phyloP scores from a whole-genome alignment of 2,888 invertebrate species.

The Brenthis hecate region DNA sequence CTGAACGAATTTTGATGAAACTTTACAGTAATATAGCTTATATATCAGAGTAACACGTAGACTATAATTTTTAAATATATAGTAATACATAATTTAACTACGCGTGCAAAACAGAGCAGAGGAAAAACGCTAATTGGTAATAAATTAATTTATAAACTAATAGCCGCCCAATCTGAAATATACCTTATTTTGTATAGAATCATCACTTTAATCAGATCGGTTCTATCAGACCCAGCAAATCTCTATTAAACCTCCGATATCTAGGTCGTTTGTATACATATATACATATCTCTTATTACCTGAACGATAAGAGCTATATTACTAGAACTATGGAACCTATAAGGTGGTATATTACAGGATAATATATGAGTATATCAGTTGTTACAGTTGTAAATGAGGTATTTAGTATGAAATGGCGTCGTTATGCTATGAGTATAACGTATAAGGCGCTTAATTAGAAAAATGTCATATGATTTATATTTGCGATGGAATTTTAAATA shows the following conservation, averaged over 20 bases:
- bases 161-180: background rate
- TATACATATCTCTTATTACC: constrained; percentile 8
- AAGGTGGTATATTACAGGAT: background rate
- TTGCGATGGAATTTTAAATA: no score
- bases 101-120: no score
- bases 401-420: background rate
- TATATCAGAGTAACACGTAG: no score
- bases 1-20: no score
- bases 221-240: constrained; percentile 28
- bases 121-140: no score
- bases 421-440: no score
- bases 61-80: no score
- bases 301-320: constrained; percentile 9
- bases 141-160: no score
- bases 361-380: constrained; percentile 8
- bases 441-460: no score
- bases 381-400: constrained; percentile 13
- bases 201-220: constrained; percentile 24
- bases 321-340: background rate
- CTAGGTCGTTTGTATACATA: constrained; percentile 6
- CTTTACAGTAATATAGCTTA: no score
- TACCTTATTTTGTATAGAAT: constrained; percentile 21
- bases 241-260: constrained; percentile 23
- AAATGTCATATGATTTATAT: no score
- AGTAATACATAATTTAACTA: no score